phyloP scores from a whole-genome alignment of 2,888 invertebrate species.

The Pherbina coryleti region DNA sequence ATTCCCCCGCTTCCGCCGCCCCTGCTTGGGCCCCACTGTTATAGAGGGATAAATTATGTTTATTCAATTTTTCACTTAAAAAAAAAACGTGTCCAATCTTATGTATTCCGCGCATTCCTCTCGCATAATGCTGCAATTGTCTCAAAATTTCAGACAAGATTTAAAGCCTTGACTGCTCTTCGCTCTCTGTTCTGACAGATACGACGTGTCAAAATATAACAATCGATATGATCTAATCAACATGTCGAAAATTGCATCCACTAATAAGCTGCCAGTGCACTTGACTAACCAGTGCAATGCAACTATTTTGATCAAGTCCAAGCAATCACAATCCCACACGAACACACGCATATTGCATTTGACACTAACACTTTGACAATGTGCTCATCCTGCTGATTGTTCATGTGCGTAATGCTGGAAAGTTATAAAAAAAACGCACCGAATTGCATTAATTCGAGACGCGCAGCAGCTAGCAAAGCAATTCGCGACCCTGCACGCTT shows the following conservation, averaged over 20 bases:
- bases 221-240: neutral
- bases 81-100: no score
- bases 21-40: no score
- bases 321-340: neutral
- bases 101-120: no score
- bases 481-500: slow-evolving; percentile 1
- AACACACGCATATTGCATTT: neutral
- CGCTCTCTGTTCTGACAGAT: no score
- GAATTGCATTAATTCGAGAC: slow-evolving; percentile 31
- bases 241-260: neutral
- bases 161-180: no score
- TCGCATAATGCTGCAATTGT: no score
- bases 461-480: neutral
- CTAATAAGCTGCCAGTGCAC: neutral
- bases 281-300: neutral
- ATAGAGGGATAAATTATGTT: no score
- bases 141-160: no score
- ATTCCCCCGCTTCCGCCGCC: no score
- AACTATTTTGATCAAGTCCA: neutral
- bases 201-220: no score
- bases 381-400: slow-evolving; percentile 2
- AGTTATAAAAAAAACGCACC: slow-evolving; percentile 20
- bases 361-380: slow-evolving; percentile 8
- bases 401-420: slow-evolving; percentile 13
- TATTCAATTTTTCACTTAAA: no score